Base-by-base conservation (phyloP, 2,888 invertebrate genomes). In the Cantharis nigra region DNA sequence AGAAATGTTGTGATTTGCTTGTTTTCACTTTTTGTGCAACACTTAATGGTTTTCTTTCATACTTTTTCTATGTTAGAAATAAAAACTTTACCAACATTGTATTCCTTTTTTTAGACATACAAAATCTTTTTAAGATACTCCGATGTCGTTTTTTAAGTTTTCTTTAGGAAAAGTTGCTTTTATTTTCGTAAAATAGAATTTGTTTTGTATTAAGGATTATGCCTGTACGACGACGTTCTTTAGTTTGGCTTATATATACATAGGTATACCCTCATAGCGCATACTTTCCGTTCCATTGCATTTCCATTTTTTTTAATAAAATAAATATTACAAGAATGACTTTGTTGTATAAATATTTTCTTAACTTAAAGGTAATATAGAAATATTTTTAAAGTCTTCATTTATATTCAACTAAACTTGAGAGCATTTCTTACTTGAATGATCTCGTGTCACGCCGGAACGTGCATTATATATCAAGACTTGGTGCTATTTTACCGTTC, bases 371-470 rank as follows among this genome's bases (percentile, higher is more conserved):
- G 49, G 49, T 49, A 49, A 49, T 49, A 49, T 49, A 49, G 49
- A 49, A 49, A 49, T 49, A 49, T 49, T 49, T 49, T 13, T 49
- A 49, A 49, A 49, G 13, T 67, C 65, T 67, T 67, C 26, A 67
- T 67, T 67, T 67, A 67, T 23, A 67, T 64, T 64, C 64, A 23
- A 18, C 20, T 67, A 76, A 72, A 70, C 33, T 62, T 28, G 33
- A 26, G 62, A 74, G 74, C 69, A 69, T 62, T 74, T 28, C 33
- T 73, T 77, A 71, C 71, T 74, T 69, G 74, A 78, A 74, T 75
- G 71, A 75, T 71, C 78, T 75, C 7, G 72, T 78, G 78, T 78
- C 74, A 71, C 71, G 72, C 78, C 74, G 71, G 71, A 75, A 71
- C 75, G 72, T 72, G 73, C 78, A 75, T 69, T 49, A 49, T 49